Conservation (phyloP, 2,888 invertebrate species). For the Ormyrus pomaceus region DNA sequence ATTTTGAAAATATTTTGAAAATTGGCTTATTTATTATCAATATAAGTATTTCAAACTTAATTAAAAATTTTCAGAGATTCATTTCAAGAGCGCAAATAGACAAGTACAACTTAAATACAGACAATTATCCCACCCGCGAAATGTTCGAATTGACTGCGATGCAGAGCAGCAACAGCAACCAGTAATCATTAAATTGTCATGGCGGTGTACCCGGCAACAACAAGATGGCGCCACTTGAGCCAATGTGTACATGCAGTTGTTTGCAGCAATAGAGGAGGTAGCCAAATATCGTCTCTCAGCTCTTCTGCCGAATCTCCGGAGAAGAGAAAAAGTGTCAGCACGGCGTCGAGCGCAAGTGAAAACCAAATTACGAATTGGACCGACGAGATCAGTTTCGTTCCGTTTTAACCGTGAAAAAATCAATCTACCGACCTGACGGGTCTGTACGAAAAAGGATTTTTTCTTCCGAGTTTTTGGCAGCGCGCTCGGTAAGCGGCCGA, state of each 20-base stretch:
- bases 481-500: slow-evolving; percentile 48
- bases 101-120: too few species aligned
- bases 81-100: too few species aligned
- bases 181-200: too few species aligned
- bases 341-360: slow-evolving; percentile 23
- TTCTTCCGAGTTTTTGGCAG: slow-evolving; percentile 20
- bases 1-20: too few species aligned
- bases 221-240: slow-evolving; percentile 62
- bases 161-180: too few species aligned
- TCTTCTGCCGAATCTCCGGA: slow-evolving; percentile 60
- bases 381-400: not conserved
- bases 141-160: too few species aligned
- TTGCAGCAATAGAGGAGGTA: slow-evolving; percentile 60
- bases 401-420: not conserved
- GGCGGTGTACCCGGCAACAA: too few species aligned
- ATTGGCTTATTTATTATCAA: too few species aligned
- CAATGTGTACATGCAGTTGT: slow-evolving; percentile 68
- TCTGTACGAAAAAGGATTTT: slow-evolving; percentile 23
- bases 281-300: slow-evolving; percentile 56
- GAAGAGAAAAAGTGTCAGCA: slow-evolving; percentile 28
- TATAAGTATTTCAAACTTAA: too few species aligned
- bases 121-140: too few species aligned
- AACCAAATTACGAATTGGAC: not conserved
- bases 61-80: too few species aligned
- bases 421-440: not conserved